Base-by-base conservation (phyloP, 2,113 vertebrate species). In the Syngnathus floridae region DNA sequence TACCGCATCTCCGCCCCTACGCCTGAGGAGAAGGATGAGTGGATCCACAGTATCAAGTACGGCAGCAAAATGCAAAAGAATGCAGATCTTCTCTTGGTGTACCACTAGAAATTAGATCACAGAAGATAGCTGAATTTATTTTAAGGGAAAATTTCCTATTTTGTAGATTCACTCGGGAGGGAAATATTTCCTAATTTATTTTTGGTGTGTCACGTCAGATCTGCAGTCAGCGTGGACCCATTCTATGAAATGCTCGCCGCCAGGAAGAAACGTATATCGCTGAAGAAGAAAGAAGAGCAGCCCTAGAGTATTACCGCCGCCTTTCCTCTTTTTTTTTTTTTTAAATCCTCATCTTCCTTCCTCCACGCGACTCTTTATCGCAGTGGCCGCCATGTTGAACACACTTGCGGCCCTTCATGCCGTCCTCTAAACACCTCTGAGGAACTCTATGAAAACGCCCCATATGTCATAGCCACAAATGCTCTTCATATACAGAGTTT, bases 201-300 rank as follows among this genome's bases (percentile, higher is more conserved):
- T 22, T 19, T 45, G 43, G 43, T 41, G 43, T 17, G 55, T 81
- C 61, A 0, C 37, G 7, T 41, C 84, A 96, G 95, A 72, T 94
- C 94, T 5, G 94, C 94, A 0, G 94, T 96, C 78, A 96, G 95
- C 0, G 93, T 95, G 76, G 95, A 96, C 76, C 95, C 95, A 35
- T 96, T 96, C 90, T 96, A 96, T 5, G 95, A 96, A 86, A 95
- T 96, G 95, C 86, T 95, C n/a, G 94, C 95, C 0, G 94, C 94
- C 14, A 90, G 95, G 67, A 96, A 96, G 92, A 96, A 96, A 73
- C 91, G 94, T 70, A 95, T 96, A 87, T 95, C 94, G 0, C 88
- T 95, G 83, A 96, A 96, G 90, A 95, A 95, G 88, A 94, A 95
- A 74, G 93, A 94, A 75, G 93, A 95, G 65, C 93, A 93, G 73